phyloP scores from a whole-genome alignment of 2,888 invertebrate genomes.

The Melinaea menophilus region DNA sequence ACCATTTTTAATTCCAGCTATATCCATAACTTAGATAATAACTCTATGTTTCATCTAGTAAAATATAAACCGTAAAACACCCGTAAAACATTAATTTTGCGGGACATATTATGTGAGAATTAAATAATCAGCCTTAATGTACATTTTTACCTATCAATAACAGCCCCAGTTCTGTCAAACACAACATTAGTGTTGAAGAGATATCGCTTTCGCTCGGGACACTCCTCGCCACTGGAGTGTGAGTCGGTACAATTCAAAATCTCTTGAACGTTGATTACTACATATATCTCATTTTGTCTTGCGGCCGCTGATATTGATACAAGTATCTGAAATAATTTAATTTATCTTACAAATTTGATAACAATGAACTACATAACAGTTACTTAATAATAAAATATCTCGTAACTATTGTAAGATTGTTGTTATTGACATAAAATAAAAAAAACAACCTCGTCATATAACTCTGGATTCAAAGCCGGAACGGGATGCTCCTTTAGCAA shows the following conservation, averaged over 20 bases:
- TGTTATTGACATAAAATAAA: too few species aligned
- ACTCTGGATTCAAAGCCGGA: conserved; percentile 53
- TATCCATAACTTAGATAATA: too few species aligned
- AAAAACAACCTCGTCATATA: conserved; percentile 51
- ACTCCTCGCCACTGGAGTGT: conserved; percentile 60
- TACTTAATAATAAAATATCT: too few species aligned
- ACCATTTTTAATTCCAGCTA: too few species aligned
- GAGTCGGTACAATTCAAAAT: conserved; percentile 68
- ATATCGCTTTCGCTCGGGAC: conserved; percentile 67
- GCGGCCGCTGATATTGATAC: conserved; percentile 81
- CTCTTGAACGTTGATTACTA: conserved; percentile 85
- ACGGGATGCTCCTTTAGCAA: conserved; percentile 47
- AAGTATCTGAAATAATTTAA: conserved; percentile 58
- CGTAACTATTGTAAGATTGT: too few species aligned
- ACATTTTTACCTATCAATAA: conserved; percentile 80
- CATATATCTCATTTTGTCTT: conserved; percentile 75
- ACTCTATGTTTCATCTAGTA: too few species aligned
- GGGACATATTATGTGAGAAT: neutral
- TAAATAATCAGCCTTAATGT: too few species aligned
- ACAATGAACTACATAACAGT: too few species aligned
- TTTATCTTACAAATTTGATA: too few species aligned
- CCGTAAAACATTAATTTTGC: neutral
- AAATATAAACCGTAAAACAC: too few species aligned
- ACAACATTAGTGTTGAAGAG: conserved; percentile 88
- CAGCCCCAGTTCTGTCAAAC: conserved; percentile 83